Evolutionary conservation across 2,888 invertebrate species (phyloP), one percentile per base, ranked within the genome.

Genomic region (Yponomeuta plumbellus): DNA sequence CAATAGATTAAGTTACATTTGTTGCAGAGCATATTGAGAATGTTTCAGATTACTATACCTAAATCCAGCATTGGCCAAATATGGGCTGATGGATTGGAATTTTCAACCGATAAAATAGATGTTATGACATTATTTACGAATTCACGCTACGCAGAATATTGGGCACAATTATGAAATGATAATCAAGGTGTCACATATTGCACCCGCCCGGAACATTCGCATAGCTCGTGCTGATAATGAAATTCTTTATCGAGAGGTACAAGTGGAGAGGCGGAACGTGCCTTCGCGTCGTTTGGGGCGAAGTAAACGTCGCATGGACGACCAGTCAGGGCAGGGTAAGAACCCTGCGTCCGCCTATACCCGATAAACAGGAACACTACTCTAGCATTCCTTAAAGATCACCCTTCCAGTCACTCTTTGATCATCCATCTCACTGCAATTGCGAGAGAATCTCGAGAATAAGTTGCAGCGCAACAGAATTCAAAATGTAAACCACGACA

Each of bases 201-300:
- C 44, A 26, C 11, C 22, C 23, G 26, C 26, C 21, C 34, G 20
- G 58, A 40, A 39, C 76, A 80, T 81, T 80, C 81, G 78, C 71
- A 74, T 76, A 77, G 75, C 75, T 72, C 70, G 76, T 76, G 78
- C 81, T 81, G 80, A 80, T 86, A 86, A 86, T 85, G 83, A 85
- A 85, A 86, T 86, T 85, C 85, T 85, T 84, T 84, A 84, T 82
- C 81, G 84, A 80, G 81, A 80, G 81, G 80, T 80, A 78, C 75
- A 78, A 69, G 69, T 69, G 68, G 76, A 81, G 81, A 78, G 81
- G 75, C 71, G 77, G 73, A 74, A 81, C 84, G 84, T 85, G 83
- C 78, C 76, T 79, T 69, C 70, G 70, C 68, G 70, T 69, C 66
- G 66, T 66, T 61, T 65, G 64, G 66, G 63, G 44, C 17, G 44